These are phyloP conservation scores for Platycnemis pennipes DNA, from an alignment of 2,888 invertebrate genomes.

Conservation along the genomic window DNA sequence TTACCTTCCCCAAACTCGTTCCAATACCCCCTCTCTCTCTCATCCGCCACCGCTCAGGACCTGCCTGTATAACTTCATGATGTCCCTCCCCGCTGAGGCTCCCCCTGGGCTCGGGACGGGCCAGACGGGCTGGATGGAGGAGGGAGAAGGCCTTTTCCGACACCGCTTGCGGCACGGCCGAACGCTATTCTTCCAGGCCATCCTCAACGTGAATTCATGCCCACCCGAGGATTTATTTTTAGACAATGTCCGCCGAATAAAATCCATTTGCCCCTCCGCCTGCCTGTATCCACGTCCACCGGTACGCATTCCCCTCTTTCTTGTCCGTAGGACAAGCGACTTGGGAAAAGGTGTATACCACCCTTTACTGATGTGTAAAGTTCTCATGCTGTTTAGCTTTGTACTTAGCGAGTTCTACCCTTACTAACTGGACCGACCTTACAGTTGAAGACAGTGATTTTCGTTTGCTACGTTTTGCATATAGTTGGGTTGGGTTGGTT, in stretches of 20 bases:
- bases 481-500: no score
- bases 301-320: neutral
- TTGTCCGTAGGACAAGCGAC: neutral
- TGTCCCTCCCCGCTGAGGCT: neutral
- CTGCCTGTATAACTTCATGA: neutral
- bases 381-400: no score
- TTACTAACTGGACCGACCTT: no score
- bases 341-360: neutral
- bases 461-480: no score
- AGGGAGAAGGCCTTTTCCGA: neutral
- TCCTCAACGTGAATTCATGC: neutral
- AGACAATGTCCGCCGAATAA: neutral
- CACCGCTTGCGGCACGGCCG: neutral
- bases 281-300: neutral
- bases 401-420: no score
- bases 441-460: no score
- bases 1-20: constrained; percentile 15
- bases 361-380: no score
- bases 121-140: neutral
- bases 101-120: neutral
- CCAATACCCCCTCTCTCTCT: neutral
- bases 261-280: neutral
- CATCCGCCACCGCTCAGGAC: constrained; percentile 77
- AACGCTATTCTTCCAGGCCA: neutral
- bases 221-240: neutral